Evolutionary conservation across 2,113 vertebrate species (phyloP).

Genomic region (Nycticebus coucang): DNA sequence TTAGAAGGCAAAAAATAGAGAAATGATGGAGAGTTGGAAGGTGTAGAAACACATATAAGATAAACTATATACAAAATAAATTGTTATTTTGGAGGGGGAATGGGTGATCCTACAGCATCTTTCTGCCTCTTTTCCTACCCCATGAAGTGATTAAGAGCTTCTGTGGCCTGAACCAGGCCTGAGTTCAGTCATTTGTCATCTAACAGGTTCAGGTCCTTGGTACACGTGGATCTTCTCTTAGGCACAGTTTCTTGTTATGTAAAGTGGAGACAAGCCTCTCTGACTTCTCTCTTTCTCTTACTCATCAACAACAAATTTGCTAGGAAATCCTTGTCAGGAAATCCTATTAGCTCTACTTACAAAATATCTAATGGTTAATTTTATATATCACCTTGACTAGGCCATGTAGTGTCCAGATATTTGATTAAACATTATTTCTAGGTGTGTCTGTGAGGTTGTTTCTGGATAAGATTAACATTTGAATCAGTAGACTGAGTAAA

Average conservation of each 20-base stretch:
- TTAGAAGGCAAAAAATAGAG: neutral
- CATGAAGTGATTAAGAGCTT: neutral
- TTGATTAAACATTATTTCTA: neutral
- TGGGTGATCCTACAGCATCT: neutral
- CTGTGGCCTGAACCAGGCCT: neutral
- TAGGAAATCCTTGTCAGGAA: constrained; percentile 2
- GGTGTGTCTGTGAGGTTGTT: neutral
- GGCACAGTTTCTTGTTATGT: neutral
- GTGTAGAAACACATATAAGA: neutral
- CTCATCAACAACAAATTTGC: neutral
- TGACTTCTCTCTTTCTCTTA: neutral
- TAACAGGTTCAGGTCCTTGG: neutral
- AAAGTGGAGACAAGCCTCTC: neutral
- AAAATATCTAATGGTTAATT: neutral
- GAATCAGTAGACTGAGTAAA: neutral
- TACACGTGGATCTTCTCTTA: neutral
- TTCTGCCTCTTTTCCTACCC: neutral
- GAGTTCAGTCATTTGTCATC: neutral
- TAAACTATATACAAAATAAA: constrained; percentile 28
- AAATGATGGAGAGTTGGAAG: neutral
- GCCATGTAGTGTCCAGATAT: neutral
- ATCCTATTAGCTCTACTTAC: neutral
- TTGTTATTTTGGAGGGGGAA: neutral
- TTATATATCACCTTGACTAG: neutral
- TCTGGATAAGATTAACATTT: neutral